Evolutionary conservation across 2,113 vertebrate genomes (phyloP).

Genomic region (Zosterops lateralis): DNA sequence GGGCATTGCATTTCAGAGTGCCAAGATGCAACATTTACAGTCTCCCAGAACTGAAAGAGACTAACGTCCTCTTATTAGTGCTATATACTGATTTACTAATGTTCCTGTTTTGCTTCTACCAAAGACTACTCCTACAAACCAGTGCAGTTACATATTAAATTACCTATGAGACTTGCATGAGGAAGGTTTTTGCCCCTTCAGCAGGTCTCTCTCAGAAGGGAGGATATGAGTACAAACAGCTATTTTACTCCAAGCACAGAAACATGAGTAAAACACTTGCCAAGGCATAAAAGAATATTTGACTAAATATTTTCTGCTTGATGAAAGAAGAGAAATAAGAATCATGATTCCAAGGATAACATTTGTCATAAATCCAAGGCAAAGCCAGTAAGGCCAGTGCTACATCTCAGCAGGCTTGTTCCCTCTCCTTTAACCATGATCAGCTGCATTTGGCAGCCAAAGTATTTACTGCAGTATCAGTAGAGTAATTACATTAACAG

Average conservation of each 20-base stretch:
- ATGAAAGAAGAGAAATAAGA: slow-evolving; percentile 23
- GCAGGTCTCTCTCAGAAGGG: neutral
- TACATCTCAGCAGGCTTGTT: neutral
- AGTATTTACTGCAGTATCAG: neutral
- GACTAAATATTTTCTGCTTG: slow-evolving; percentile 43
- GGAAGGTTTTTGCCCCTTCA: neutral
- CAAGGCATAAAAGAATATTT: slow-evolving; percentile 8
- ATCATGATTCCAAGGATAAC: neutral
- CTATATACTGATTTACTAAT: neutral
- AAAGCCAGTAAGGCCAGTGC: neutral
- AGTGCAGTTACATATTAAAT: neutral
- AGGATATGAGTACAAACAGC: neutral
- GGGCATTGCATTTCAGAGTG: neutral
- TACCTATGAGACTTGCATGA: neutral
- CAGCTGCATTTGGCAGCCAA: neutral
- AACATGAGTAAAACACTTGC: neutral
- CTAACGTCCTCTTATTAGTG: neutral
- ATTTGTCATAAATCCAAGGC: slow-evolving; percentile 1
- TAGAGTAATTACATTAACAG: neutral
- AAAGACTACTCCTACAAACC: neutral
- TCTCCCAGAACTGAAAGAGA: neutral
- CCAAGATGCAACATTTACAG: neutral
- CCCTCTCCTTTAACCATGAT: neutral
- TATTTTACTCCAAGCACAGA: slow-evolving; percentile 13
- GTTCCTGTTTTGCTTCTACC: neutral